phyloP scores from a whole-genome alignment of 2,113 vertebrate genomes.

The Tiliqua scincoides region DNA sequence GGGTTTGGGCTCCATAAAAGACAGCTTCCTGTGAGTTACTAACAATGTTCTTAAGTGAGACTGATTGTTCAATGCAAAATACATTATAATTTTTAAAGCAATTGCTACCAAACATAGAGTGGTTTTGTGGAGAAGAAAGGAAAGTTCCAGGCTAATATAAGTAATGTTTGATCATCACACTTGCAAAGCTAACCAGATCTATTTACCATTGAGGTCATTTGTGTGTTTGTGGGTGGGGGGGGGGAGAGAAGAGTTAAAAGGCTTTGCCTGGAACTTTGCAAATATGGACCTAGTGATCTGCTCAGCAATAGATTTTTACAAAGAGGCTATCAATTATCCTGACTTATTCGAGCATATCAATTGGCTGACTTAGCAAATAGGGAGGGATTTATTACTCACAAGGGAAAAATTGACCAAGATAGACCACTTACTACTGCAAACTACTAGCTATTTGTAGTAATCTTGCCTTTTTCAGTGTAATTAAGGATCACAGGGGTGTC shows the following conservation, averaged over 20 bases:
- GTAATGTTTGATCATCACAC: slow-evolving; percentile 40
- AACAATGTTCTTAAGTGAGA: no score
- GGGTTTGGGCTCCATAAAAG: no score
- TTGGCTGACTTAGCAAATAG: slow-evolving; percentile 74
- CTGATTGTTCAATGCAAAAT: background rate
- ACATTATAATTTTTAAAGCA: background rate
- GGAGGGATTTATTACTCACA: slow-evolving; percentile 68
- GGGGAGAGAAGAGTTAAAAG: slow-evolving; percentile 20
- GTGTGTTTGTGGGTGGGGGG: background rate
- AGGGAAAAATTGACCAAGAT: slow-evolving; percentile 62
- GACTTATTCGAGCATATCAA: slow-evolving; percentile 64
- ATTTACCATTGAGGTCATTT: slow-evolving; percentile 47
- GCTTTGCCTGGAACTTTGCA: slow-evolving; percentile 61
- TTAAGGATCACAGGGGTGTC: slow-evolving; percentile 36
- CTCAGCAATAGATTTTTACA: slow-evolving; percentile 67
- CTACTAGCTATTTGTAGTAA: slow-evolving; percentile 48
- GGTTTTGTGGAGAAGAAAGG: background rate
- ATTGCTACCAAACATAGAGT: slow-evolving; percentile 34
- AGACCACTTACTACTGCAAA: slow-evolving; percentile 38
- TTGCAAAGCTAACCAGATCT: slow-evolving; percentile 34
- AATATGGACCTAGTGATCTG: slow-evolving; percentile 64
- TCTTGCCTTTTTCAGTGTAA: slow-evolving; percentile 51
- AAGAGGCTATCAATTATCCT: slow-evolving; percentile 70
- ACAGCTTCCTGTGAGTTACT: no score
- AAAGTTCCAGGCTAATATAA: slow-evolving; percentile 40